phyloP scores from a whole-genome alignment of 2,888 invertebrate genomes.

The Dusona sp. region DNA sequence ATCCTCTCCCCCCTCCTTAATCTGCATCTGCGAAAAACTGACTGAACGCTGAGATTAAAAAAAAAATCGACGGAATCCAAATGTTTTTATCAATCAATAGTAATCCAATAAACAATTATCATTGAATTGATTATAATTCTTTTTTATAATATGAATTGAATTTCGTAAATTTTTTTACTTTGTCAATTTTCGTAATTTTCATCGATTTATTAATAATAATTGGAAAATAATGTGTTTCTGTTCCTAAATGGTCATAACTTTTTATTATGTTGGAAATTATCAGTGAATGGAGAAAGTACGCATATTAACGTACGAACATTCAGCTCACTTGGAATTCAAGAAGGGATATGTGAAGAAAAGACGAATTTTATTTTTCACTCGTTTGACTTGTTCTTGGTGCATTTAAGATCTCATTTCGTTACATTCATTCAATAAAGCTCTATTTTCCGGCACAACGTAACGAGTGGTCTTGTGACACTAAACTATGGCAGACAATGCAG shows the following conservation, averaged over 20 bases:
- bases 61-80: neutral
- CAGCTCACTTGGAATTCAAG: conserved; percentile 56
- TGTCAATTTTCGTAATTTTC: neutral
- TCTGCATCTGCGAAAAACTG: no score
- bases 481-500: neutral
- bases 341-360: conserved; percentile 12
- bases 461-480: conserved; percentile 6
- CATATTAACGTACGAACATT: conserved; percentile 32
- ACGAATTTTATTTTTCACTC: conserved; percentile 1
- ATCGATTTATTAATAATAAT: neutral
- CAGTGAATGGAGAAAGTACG: conserved; percentile 11
- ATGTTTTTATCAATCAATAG: neutral
- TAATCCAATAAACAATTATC: neutral
- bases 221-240: no score
- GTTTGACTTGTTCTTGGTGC: conserved; percentile 6
- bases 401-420: conserved; percentile 44
- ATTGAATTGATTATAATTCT: neutral
- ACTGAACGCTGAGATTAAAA: no score
- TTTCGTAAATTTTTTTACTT: neutral
- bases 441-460: conserved; percentile 46
- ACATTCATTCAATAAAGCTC: conserved; percentile 61
- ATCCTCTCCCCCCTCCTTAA: no score
- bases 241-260: neutral
- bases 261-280: neutral
- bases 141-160: neutral